These are phyloP conservation scores for Semnornis frantzii DNA, from an alignment of 2,113 vertebrate genomes.

Conservation along the genomic window DNA sequence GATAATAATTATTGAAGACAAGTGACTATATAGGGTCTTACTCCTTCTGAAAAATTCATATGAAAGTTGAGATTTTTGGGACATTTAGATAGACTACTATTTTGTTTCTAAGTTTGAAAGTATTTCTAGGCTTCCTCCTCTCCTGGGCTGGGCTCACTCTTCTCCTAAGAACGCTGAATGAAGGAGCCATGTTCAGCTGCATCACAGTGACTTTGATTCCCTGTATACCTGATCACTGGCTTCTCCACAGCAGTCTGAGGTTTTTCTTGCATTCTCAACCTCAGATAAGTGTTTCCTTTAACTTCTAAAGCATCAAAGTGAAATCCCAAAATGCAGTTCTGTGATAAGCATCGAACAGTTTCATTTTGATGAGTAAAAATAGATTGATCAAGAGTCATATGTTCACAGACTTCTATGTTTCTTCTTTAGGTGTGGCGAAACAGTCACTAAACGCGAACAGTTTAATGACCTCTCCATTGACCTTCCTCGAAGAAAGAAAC, in stretches of 20 bases:
- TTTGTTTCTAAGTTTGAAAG: not conserved
- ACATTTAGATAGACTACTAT: not conserved
- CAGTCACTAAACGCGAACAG: constrained; percentile 92
- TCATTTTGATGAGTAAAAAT: not conserved
- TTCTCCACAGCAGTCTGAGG: not conserved
- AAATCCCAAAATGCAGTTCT: not conserved
- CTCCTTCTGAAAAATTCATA: not conserved
- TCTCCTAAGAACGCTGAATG: not conserved
- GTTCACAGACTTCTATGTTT: not conserved
- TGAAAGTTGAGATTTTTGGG: not conserved
- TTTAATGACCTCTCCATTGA: constrained; percentile 99
- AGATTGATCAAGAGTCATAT: not conserved
- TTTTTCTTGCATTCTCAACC: not conserved
- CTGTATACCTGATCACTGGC: not conserved
- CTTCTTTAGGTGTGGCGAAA: constrained; percentile 88
- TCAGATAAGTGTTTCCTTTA: not conserved
- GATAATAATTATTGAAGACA: not conserved
- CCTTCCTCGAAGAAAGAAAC: constrained; percentile 92
- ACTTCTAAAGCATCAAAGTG: not conserved
- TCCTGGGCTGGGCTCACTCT: not conserved
- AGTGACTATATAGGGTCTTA: not conserved
- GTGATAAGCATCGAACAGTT: not conserved
- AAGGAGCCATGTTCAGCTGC: not conserved
- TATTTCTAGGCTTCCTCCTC: not conserved
- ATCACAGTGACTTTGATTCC: not conserved